Percentiles rank a stretch among this genome's conserved stretches.
Evolutionary conservation across 2,113 vertebrate species (phyloP).

Genomic region (Triplophysa dalaica): DNA sequence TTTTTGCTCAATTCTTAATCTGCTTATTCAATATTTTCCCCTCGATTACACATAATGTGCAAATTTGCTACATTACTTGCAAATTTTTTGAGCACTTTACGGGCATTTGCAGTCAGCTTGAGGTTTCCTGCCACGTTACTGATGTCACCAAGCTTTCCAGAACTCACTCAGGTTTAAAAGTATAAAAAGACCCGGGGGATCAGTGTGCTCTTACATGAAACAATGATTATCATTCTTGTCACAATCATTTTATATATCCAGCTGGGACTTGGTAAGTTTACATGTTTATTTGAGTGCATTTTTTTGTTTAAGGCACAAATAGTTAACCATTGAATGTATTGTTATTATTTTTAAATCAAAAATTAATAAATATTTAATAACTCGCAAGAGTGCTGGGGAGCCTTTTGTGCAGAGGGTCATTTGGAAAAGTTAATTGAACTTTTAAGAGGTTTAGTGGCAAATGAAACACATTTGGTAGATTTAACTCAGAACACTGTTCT

Average conservation of each 20-base stretch:
- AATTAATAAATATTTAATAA: no score
- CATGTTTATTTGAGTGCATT: neutral
- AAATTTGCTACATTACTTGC: slow-evolving; percentile 43
- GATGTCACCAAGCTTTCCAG: slow-evolving; percentile 53
- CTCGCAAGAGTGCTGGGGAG: no score
- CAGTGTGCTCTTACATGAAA: slow-evolving; percentile 27
- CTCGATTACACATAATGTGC: slow-evolving; percentile 47
- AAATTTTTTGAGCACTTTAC: slow-evolving; percentile 29
- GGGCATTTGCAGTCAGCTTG: slow-evolving; percentile 53
- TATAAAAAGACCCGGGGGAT: slow-evolving; percentile 52
- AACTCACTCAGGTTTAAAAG: slow-evolving; percentile 37
- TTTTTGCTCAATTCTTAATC: slow-evolving; percentile 41
- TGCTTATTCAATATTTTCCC: slow-evolving; percentile 48
- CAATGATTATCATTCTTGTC: slow-evolving; percentile 50
- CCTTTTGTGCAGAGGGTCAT: neutral
- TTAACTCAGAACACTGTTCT: neutral
- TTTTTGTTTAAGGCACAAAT: slow-evolving; percentile 3
- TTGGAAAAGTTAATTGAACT: neutral
- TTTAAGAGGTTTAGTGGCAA: neutral
- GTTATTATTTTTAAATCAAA: neutral
- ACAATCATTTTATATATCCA: slow-evolving; percentile 35
- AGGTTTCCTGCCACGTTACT: slow-evolving; percentile 54
- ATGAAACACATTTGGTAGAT: neutral
- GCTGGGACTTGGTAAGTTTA: slow-evolving; percentile 47
- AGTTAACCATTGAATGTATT: neutral